Evolutionary conservation across 2,888 invertebrate genomes (phyloP).

Genomic region (Drosophila leonis): DNA sequence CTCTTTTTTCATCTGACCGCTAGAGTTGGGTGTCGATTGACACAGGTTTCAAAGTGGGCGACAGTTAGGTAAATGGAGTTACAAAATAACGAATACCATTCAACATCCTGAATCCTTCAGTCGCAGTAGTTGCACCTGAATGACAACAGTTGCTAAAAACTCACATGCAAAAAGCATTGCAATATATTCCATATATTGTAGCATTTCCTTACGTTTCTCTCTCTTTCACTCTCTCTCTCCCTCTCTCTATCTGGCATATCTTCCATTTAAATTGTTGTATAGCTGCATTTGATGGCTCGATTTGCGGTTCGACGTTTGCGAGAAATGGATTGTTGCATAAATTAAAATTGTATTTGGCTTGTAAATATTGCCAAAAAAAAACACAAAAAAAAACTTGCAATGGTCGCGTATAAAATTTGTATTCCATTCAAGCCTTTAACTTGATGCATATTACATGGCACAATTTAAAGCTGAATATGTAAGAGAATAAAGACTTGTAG

Average conservation of each 20-base stretch:
- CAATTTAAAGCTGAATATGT: neutral
- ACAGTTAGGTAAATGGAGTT: neutral
- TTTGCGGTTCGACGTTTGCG: slow-evolving; percentile 45
- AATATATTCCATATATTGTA: slow-evolving; percentile 49
- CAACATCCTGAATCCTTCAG: slow-evolving; percentile 16
- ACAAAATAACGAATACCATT: slow-evolving; percentile 3
- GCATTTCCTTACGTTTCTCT: slow-evolving; percentile 28
- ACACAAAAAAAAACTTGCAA: slow-evolving; percentile 5
- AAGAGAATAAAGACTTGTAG: neutral
- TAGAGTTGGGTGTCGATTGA: neutral
- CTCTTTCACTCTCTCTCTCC: no score
- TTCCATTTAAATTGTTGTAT: slow-evolving; percentile 20
- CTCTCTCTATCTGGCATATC: neutral
- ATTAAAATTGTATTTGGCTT: slow-evolving; percentile 60
- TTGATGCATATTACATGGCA: neutral
- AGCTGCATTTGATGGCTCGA: slow-evolving; percentile 65
- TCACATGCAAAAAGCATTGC: slow-evolving; percentile 63
- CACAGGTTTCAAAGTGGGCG: neutral
- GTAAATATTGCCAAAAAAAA: slow-evolving; percentile 41
- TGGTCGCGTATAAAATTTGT: slow-evolving; percentile 9
- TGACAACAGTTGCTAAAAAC: slow-evolving; percentile 66
- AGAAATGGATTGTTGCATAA: slow-evolving; percentile 64
- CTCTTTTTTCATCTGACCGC: neutral
- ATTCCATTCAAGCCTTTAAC: neutral
- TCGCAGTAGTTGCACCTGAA: slow-evolving; percentile 44